phyloP scores from a whole-genome alignment of 2,888 invertebrate genomes.

The Folsomia manolachei region DNA sequence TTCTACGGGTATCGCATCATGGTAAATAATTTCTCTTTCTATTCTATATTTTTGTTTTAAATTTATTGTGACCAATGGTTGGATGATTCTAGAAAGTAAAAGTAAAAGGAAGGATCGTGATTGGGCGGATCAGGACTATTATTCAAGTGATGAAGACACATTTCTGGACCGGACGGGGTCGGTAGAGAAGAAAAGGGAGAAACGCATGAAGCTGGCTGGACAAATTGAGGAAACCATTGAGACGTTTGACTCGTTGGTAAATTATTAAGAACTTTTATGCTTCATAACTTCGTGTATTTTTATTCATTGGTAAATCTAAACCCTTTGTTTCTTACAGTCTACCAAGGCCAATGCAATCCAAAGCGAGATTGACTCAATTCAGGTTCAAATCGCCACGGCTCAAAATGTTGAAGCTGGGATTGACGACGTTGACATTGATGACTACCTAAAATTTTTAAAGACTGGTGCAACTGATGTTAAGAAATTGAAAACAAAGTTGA shows the following conservation, averaged over 20 bases:
- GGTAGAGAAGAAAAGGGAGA: slow-evolving; percentile 79
- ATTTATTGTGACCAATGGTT: slow-evolving; percentile 12
- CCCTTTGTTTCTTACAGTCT: slow-evolving; percentile 57
- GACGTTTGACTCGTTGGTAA: slow-evolving; percentile 58
- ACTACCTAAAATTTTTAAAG: slow-evolving; percentile 66
- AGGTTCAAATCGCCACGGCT: slow-evolving; percentile 57
- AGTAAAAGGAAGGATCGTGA: slow-evolving; percentile 69
- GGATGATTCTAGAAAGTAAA: slow-evolving; percentile 65
- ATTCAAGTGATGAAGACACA: slow-evolving; percentile 92
- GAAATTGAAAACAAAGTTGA: slow-evolving; percentile 61
- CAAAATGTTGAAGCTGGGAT: slow-evolving; percentile 55
- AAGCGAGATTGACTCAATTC: slow-evolving; percentile 61
- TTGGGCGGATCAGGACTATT: slow-evolving; percentile 84
- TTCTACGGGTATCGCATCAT: slow-evolving; percentile 80
- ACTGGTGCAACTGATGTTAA: slow-evolving; percentile 54
- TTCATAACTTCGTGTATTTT: no score
- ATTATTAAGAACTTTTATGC: slow-evolving; percentile 21
- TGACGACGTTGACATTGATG: slow-evolving; percentile 61
- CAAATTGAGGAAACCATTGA: slow-evolving; percentile 59
- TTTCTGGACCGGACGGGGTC: slow-evolving; percentile 93
- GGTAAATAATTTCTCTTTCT: slow-evolving; percentile 59
- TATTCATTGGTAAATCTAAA: not conserved
- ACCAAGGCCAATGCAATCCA: slow-evolving; percentile 61
- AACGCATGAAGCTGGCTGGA: slow-evolving; percentile 65
- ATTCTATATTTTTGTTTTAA: not conserved